Conservation (phyloP, 2,113 vertebrate species). For the Bufo bufo region DNA sequence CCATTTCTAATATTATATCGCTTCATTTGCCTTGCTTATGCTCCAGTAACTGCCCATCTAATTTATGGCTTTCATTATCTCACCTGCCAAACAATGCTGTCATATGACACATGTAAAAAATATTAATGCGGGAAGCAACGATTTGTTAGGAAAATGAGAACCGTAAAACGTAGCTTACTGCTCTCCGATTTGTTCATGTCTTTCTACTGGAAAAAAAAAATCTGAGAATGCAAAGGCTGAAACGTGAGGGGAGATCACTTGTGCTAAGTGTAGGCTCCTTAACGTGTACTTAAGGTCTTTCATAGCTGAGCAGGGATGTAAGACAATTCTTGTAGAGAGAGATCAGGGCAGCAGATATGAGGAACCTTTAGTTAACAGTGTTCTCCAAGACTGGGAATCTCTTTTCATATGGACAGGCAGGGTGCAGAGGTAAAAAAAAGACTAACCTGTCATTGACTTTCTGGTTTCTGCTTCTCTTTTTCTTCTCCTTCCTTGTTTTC, state of each 20-base stretch:
- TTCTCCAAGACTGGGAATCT: too few species aligned
- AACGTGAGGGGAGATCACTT: not conserved
- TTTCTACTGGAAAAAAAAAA: not conserved
- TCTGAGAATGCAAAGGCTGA: not conserved
- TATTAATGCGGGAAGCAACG: not conserved
- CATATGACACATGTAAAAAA: not conserved
- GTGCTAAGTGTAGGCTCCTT: not conserved
- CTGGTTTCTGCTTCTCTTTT: too few species aligned
- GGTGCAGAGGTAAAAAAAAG: too few species aligned
- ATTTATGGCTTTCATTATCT: slow-evolving; percentile 23
- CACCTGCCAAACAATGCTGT: not conserved
- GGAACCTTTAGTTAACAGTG: not conserved
- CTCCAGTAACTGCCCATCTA: not conserved
- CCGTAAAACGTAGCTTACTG: not conserved
- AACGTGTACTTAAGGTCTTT: not conserved
- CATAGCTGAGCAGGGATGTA: not conserved
- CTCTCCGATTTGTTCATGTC: not conserved
- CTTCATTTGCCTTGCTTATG: not conserved
- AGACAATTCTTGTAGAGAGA: not conserved
- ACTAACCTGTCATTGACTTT: too few species aligned
- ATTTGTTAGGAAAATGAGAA: not conserved
- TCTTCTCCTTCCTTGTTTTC: too few species aligned
- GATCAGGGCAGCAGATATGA: not conserved
- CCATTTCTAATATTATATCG: not conserved
- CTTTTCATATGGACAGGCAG: too few species aligned